Evolutionary conservation across 2,113 vertebrate genomes (phyloP), one percentile per base, ranked within the genome.

Genomic region (Laticauda laticaudata): DNA sequence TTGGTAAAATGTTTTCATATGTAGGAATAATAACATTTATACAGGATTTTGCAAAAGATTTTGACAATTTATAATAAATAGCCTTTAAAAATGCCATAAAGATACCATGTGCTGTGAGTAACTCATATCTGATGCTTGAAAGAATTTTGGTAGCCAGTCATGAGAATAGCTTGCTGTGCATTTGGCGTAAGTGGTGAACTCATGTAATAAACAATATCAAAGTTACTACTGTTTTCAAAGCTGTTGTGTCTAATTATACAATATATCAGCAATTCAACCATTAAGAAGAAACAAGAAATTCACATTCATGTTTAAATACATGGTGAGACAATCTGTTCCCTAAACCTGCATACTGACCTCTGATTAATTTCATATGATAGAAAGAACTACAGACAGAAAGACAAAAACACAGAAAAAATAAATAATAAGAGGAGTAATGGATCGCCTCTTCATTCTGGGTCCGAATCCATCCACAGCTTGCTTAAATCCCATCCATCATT

Each of bases 81-180:
- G 18, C n/a, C 34, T 81, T 81, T 81, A 43, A 43, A 81, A 81
- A 81, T 9, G 34, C 7, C 34, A 43, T 43, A 43, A 21, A 43
- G 75, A 81, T 21, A 39, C 51, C 90, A 45, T 24, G 93, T 90
- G 23, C 53, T 90, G 48, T 0, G 1, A 91, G 39, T 89, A 69
- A 2, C 39, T 53, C 91, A 59, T 89, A 95, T 94, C 91, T 90
- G 93, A 93, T 93, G 86, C 45, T 20, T 45, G n/a, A 26, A 2
- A 23, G 51, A 92, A 48, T 45, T 56, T 88, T 1, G 0, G 90
- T 89, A 94, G 91, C 88, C 93, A 91, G 1, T 53, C 87, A 4
- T 69, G 89, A 0, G 0, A 10, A 55, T 0, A 0, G 15, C 48
- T 91, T 51, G 90, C 0, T 87, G 21, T 34, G 1, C 23, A 55